A percentile compares a stretch with the other conserved stretches of the same genome.
Evolutionary conservation across 30 jellyfish, hydroid and myxozoan genomes (phyloP).

Genomic region (Morbakka virulenta): DNA sequence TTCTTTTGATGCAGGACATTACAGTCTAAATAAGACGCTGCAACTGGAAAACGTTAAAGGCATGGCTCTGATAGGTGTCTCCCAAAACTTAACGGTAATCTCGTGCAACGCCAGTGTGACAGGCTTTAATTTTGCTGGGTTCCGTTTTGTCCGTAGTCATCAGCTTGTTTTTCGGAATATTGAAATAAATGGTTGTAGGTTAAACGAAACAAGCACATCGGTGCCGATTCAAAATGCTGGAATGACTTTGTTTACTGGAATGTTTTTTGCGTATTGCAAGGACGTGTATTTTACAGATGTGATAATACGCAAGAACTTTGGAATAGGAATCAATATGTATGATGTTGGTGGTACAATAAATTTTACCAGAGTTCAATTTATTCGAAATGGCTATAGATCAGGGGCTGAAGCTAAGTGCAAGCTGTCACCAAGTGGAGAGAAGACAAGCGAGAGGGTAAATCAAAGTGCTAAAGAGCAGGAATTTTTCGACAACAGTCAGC

Average conservation of each 20-base stretch:
- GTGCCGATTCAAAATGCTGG: neutral
- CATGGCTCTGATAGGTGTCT: too few species aligned
- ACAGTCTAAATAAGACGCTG: neutral
- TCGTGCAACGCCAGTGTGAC: too few species aligned
- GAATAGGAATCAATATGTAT: slow-evolving; percentile 50
- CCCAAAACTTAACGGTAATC: too few species aligned
- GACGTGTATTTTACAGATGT: slow-evolving; percentile 14
- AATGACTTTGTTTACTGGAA: slow-evolving; percentile 52
- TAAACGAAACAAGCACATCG: slow-evolving; percentile 22
- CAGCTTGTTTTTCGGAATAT: slow-evolving; percentile 7
- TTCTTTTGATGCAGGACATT: slow-evolving; percentile 15
- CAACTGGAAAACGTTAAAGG: neutral
- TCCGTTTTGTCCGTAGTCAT: slow-evolving; percentile 18
- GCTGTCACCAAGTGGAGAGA: neutral
- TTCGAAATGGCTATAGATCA: neutral
- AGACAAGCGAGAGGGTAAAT: neutral
- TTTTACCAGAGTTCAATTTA: slow-evolving; percentile 8
- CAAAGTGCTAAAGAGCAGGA: neutral
- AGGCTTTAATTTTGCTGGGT: slow-evolving; percentile 21
- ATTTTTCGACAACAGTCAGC: neutral
- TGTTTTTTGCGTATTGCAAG: slow-evolving; percentile 14
- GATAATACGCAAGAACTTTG: slow-evolving; percentile 7
- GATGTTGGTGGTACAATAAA: slow-evolving; percentile 36
- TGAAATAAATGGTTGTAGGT: slow-evolving; percentile 35
- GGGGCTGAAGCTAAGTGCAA: neutral